Evolutionary conservation across 2,797 vertebrate genomes (phyloP), one percentile per base, ranked within the genome.

Genomic region (Sebastes miniatus): DNA sequence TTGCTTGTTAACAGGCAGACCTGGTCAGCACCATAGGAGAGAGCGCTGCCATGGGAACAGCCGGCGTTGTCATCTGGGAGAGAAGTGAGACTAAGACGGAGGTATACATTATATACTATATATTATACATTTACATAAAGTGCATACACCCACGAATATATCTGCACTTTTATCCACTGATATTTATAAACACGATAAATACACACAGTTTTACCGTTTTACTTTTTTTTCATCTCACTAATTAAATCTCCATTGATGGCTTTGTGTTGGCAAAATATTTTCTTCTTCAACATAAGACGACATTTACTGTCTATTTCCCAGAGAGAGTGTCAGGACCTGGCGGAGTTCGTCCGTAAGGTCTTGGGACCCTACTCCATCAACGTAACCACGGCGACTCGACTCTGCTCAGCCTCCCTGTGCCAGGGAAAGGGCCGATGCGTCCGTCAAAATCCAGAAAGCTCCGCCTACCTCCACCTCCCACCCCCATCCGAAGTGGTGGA

Each of bases 21-120:
- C 90, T 97, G 88, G 94, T 96, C 86, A 95, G 93, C 89, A 95
- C 95, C 16, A 93, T 97, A 6, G 96, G 96, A 84, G 96, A 97
- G 90, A 96, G 96, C 29, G 97, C 96, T 77, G 96, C 97, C 59
- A 90, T 96, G 94, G 96, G 97, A 80, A 93, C 95, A 73, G 94
- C 95, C 4, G 96, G 96, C 59, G 92, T 96, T 25, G 88, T 96
- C 82, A 91, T 96, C 86, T 96, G 96, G 96, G 94, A 94, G 77
- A 95, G 87, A 90, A 91, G 87, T 68, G 93, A 93, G 76, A 88
- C 86, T 1, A 93, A 94, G 66, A 93, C 89, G 3, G 94, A 94
- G 92, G 94, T 95, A 92, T 8, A 63, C 24, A 50, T 47, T 47
- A 47, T 20, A 47, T 47, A 20, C 43, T 47, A 4, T 47, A 47